Conservation (phyloP, 2,113 vertebrate genomes). For the Egretta garzetta region DNA sequence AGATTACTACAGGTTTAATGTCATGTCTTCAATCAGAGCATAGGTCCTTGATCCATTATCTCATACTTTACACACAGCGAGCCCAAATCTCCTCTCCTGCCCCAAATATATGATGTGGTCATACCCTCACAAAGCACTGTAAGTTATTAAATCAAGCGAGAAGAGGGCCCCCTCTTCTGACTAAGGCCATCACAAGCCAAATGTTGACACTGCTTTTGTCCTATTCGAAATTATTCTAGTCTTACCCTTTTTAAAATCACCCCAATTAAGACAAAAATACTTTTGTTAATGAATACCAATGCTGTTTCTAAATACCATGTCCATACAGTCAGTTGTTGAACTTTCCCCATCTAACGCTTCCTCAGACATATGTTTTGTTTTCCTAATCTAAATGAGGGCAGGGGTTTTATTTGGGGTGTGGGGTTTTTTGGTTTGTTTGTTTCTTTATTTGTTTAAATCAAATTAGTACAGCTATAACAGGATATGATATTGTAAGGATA, state of each 20-base stretch:
- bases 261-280: not conserved
- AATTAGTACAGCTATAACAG: not conserved
- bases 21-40: not conserved
- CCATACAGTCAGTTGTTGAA: not conserved
- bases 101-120: not conserved
- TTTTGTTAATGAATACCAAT: not conserved
- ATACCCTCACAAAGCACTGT: not conserved
- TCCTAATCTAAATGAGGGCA: not conserved
- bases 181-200: not conserved
- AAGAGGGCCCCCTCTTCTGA: not conserved
- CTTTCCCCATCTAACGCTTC: not conserved
- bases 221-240: not conserved
- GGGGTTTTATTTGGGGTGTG: rapidly evolving
- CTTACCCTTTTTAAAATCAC: not conserved
- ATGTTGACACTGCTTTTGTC: not conserved
- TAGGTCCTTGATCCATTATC: not conserved
- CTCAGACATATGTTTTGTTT: not conserved
- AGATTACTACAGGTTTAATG: not conserved
- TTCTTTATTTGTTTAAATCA: not conserved
- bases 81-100: not conserved
- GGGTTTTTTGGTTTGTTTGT: not conserved
- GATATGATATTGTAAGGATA: not conserved
- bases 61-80: not conserved
- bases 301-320: not conserved
- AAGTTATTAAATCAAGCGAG: not conserved